Evolutionary conservation across 2,888 invertebrate species (phyloP).

Genomic region (Tuta absoluta): DNA sequence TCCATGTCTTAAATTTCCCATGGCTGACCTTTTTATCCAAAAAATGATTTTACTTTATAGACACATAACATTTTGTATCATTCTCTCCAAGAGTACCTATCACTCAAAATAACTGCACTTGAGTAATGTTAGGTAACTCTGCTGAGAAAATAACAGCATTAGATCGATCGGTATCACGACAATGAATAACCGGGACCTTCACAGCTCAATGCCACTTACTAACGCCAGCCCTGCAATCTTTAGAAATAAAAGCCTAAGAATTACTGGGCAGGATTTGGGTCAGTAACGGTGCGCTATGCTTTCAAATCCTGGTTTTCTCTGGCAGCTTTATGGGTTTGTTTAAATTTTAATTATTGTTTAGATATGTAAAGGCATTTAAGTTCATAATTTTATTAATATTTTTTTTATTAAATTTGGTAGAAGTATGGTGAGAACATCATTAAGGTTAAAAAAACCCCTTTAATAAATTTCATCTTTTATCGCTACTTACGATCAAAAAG

Average conservation of each 20-base stretch:
- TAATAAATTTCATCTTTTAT: neutral
- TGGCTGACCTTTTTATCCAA: too few species aligned
- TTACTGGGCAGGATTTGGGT: slow-evolving; percentile 31
- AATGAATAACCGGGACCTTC: slow-evolving; percentile 25
- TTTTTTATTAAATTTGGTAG: too few species aligned
- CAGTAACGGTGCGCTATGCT: slow-evolving; percentile 28
- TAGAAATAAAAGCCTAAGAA: slow-evolving; percentile 27
- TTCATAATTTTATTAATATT: too few species aligned
- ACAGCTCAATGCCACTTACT: slow-evolving; percentile 26
- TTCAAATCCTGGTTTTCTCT: slow-evolving; percentile 27
- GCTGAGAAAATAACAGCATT: slow-evolving; percentile 17
- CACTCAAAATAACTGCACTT: slow-evolving; percentile 12
- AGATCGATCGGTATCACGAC: slow-evolving; percentile 28
- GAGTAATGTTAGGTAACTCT: slow-evolving; percentile 13
- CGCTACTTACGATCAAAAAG: neutral
- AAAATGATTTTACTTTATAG: too few species aligned
- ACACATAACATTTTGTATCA: neutral
- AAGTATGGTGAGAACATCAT: too few species aligned
- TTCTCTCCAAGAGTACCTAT: slow-evolving; percentile 3
- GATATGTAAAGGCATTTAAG: neutral
- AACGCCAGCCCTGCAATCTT: slow-evolving; percentile 28
- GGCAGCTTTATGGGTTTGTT: slow-evolving; percentile 15
- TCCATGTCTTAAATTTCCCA: too few species aligned
- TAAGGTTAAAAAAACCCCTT: neutral
- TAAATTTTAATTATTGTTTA: slow-evolving; percentile 12